Conservation (phyloP, 2,113 vertebrate genomes). For the Acanthochromis polyacanthus region DNA sequence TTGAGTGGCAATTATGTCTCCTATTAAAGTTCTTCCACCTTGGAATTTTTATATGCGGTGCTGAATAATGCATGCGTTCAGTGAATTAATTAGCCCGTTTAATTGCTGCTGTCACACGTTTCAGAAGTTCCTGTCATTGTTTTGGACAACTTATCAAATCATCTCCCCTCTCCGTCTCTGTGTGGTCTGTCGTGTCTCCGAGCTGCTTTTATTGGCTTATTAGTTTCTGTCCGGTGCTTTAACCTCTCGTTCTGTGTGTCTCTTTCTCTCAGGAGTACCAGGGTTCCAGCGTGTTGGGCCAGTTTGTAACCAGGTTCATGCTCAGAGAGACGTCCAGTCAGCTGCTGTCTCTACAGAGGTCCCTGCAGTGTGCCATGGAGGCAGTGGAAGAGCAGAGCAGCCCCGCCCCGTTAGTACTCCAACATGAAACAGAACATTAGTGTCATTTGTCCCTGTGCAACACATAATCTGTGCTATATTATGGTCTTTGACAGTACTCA, state of each 20-base stretch:
- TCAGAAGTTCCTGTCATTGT: constrained; percentile 18
- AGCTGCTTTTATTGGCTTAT: background rate
- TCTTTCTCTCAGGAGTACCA: constrained; percentile 89
- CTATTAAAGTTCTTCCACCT: constrained; percentile 50
- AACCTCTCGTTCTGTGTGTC: background rate
- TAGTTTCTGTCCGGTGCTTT: constrained; percentile 16
- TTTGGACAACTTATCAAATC: constrained; percentile 25
- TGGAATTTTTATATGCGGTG: constrained; percentile 15
- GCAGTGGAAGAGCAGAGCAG: constrained; percentile 92
- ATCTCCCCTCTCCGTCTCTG: constrained; percentile 1
- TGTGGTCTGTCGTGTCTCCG: background rate
- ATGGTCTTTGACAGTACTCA: background rate
- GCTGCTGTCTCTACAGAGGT: constrained; percentile 93
- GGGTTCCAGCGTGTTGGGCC: constrained; percentile 91
- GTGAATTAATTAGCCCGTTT: constrained; percentile 52
- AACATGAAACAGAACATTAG: background rate
- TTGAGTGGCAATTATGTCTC: constrained; percentile 40
- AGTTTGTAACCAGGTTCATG: constrained; percentile 97
- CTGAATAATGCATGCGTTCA: constrained; percentile 48
- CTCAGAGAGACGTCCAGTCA: constrained; percentile 94
- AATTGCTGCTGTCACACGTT: constrained; percentile 43
- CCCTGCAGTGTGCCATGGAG: constrained; percentile 95
- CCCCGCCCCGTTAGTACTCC: constrained; percentile 81
- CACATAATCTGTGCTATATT: background rate
- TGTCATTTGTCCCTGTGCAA: background rate